Conservation (phyloP, 2,113 vertebrate species). For the Myrmophylax atrothorax region DNA sequence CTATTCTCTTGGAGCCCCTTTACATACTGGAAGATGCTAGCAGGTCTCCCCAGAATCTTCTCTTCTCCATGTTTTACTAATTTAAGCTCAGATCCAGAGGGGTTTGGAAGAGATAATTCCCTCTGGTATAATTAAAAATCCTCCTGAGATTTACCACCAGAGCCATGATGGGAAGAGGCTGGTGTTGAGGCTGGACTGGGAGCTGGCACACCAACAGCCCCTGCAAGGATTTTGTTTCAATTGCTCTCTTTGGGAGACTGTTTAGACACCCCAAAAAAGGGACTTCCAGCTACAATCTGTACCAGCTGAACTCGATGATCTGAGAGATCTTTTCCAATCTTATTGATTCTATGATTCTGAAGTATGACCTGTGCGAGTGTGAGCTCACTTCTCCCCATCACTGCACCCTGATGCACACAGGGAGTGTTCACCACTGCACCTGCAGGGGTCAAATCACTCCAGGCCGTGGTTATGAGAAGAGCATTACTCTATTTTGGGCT, state of each 20-base stretch:
- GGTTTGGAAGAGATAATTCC: background rate
- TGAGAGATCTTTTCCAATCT: background rate
- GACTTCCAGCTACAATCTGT: background rate
- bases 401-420: rapidly evolving
- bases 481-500: background rate
- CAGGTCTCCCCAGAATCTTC: background rate
- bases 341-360: background rate
- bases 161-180: background rate
- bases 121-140: background rate
- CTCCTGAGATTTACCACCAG: background rate
- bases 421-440: background rate
- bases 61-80: background rate
- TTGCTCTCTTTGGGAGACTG: background rate
- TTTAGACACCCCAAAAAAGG: background rate
- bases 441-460: background rate
- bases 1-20: no score
- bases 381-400: background rate
- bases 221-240: background rate
- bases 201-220: background rate
- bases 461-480: background rate
- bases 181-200: background rate
- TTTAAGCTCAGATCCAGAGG: background rate
- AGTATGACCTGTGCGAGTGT: no score
- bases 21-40: background rate
- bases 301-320: background rate